Evolutionary conservation across 2,888 invertebrate genomes (phyloP), one percentile per base, ranked within the genome.

Genomic region (Coremacera marginata): DNA sequence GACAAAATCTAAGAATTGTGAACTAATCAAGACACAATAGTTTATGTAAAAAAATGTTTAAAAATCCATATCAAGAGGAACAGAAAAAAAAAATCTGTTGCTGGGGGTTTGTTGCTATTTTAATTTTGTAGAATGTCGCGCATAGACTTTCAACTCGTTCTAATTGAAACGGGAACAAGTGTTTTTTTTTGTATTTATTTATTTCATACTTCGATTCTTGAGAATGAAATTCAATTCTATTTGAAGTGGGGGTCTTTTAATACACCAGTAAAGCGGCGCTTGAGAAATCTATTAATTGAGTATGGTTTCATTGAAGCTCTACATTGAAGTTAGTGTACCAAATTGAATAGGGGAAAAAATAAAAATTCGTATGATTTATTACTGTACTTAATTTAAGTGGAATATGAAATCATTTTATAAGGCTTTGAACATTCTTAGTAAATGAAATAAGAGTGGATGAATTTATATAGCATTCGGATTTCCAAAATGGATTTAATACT

Each of bases 101-200:
- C 31, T 65, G 37, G 65, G 67, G 67, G 34, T 67, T 37, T 37
- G 37, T 60, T 19, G 37, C n/a, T 19, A 22, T 22, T 67, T 67
- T 67, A n/a, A 44, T 67, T 67, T 67, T 67, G 44, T 67, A 67
- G 67, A 67, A 19, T 67, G 67, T 67, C 44, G 67, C 44, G 67
- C 67, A n/a, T 67, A 67, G 44, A 37, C 22, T 37, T 60, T 19
- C 25, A 22, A 25, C n/a, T 60, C 7, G 37, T 14, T 14, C 25
- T 60, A 37, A 37, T 67, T 44, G 67, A 37, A 67, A 65, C 8
- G 37, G 44, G 67, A 44, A 67, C 67, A 67, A 67, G 67, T 67
- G 67, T 37, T 67, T 67, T 22, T 65, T 34, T 2, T 7, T 8
- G 0, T 37, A 2, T 7, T 9, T 19, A 7, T 57, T 55, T 55